Evolutionary conservation across 2,113 vertebrate species (phyloP).

Genomic region (Mormyrus lacerda): DNA sequence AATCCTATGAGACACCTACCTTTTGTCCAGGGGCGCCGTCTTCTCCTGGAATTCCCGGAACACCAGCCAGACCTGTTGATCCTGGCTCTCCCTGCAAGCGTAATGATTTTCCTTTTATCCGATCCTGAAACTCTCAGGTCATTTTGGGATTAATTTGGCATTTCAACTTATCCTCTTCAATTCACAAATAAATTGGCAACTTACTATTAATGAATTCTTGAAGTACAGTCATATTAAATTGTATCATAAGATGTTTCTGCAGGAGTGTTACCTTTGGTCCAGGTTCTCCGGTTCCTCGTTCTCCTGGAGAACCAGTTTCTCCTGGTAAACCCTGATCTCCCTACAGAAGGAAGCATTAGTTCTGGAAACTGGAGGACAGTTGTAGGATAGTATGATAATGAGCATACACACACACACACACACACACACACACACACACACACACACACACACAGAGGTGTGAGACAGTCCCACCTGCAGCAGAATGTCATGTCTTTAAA

Average conservation of each 20-base stretch:
- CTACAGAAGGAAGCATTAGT: constrained; percentile 41
- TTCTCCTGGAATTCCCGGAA: constrained; percentile 76
- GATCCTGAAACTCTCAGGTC: neutral
- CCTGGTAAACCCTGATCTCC: constrained; percentile 75
- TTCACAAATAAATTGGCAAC: neutral
- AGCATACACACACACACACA: neutral
- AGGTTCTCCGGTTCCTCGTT: constrained; percentile 68
- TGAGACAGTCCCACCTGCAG: neutral
- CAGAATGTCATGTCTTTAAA: neutral
- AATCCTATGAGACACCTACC: constrained; percentile 41
- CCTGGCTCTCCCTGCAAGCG: constrained; percentile 69
- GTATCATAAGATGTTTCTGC: neutral
- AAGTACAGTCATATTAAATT: neutral
- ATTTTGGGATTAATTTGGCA: neutral
- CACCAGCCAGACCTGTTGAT: constrained; percentile 62
- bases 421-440: neutral
- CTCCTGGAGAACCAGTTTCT: constrained; percentile 69
- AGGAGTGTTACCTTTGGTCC: constrained; percentile 61
- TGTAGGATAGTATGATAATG: neutral
- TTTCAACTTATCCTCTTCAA: neutral
- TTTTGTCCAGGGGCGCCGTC: constrained; percentile 77
- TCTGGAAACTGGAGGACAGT: neutral
- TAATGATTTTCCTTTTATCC: neutral
- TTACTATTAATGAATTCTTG: neutral
- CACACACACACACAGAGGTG: neutral